Conservation (phyloP, 2,888 invertebrate species). For the Andrena fulva region DNA sequence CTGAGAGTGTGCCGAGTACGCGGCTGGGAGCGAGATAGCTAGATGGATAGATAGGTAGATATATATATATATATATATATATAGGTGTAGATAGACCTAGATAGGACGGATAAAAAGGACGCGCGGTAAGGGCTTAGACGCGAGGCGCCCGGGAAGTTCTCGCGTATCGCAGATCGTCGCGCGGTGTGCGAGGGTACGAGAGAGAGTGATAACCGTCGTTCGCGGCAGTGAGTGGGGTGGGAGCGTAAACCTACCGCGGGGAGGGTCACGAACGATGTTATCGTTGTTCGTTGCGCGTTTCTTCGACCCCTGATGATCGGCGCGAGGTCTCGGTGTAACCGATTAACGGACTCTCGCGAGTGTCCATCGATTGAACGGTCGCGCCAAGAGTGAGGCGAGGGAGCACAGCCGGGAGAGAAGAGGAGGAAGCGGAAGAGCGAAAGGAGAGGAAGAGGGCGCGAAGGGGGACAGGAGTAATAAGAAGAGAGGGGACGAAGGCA, state of each 20-base stretch:
- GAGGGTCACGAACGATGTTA: slow-evolving; percentile 52
- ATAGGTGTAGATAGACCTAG: slow-evolving; percentile 52
- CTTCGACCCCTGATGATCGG: slow-evolving; percentile 54
- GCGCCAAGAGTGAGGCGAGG: background rate
- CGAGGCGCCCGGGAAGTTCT: slow-evolving; percentile 7
- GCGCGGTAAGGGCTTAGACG: slow-evolving; percentile 17
- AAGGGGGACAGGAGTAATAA: background rate
- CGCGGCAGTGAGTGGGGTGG: slow-evolving; percentile 9
- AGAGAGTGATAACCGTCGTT: slow-evolving; percentile 11
- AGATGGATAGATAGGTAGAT: slow-evolving; percentile 55
- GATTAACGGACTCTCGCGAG: slow-evolving; percentile 47
- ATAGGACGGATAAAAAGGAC: slow-evolving; percentile 48
- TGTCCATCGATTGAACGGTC: slow-evolving; percentile 40
- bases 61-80: background rate
- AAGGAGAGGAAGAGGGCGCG: background rate
- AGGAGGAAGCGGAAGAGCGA: background rate
- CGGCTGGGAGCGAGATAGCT: slow-evolving; percentile 43
- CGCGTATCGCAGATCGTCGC: slow-evolving; percentile 16
- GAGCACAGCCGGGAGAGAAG: background rate
- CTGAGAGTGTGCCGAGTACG: slow-evolving; percentile 51
- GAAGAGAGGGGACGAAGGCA: background rate
- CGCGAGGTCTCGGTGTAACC: slow-evolving; percentile 36
- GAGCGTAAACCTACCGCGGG: slow-evolving; percentile 21
- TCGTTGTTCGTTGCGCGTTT: slow-evolving; percentile 46
- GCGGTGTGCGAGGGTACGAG: slow-evolving; percentile 11